Percentiles rank a stretch among this genome's conserved stretches.
phyloP scores from a whole-genome alignment of 1,140 invertebrate species.

The Catajapyx aquilonaris region DNA sequence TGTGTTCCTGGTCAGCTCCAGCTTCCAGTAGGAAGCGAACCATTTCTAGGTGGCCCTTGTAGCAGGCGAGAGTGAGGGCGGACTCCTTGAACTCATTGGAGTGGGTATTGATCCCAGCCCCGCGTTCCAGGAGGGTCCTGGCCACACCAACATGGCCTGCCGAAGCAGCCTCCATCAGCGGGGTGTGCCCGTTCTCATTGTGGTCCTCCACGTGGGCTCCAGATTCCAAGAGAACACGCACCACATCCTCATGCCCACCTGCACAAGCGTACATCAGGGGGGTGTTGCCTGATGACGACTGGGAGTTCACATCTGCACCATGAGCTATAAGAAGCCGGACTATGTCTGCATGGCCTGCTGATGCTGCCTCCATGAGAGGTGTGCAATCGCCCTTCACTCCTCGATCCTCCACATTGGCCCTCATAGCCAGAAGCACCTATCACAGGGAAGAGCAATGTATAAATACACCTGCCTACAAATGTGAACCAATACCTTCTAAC shows the following conservation, averaged over 20 bases:
- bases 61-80: slow-evolving; percentile 86
- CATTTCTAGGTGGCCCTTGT: slow-evolving; percentile 95
- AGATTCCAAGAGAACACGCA: slow-evolving; percentile 64
- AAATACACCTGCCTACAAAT: no score
- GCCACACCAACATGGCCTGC: slow-evolving; percentile 90
- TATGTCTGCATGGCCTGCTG: slow-evolving; percentile 84
- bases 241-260: slow-evolving; percentile 83
- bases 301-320: slow-evolving; percentile 88
- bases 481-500: no score
- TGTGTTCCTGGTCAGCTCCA: slow-evolving; percentile 90
- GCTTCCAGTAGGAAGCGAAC: slow-evolving; percentile 85
- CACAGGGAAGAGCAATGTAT: no score
- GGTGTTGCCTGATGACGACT: slow-evolving; percentile 89
- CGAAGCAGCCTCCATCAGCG: slow-evolving; percentile 95
- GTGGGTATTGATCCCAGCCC: slow-evolving; percentile 94
- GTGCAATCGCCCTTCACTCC: slow-evolving; percentile 91
- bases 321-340: slow-evolving; percentile 75
- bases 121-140: slow-evolving; percentile 70
- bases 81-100: slow-evolving; percentile 97
- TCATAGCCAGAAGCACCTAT: slow-evolving; percentile 90
- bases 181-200: slow-evolving; percentile 97
- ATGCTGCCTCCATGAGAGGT: slow-evolving; percentile 90
- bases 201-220: slow-evolving; percentile 94
- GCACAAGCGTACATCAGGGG: slow-evolving; percentile 96
- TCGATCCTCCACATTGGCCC: slow-evolving; percentile 89